Percentiles rank a stretch among this genome's conserved stretches.
These are phyloP conservation scores for Marmota monax DNA, from an alignment of 2,113 vertebrate genomes.

Conservation along the genomic window DNA sequence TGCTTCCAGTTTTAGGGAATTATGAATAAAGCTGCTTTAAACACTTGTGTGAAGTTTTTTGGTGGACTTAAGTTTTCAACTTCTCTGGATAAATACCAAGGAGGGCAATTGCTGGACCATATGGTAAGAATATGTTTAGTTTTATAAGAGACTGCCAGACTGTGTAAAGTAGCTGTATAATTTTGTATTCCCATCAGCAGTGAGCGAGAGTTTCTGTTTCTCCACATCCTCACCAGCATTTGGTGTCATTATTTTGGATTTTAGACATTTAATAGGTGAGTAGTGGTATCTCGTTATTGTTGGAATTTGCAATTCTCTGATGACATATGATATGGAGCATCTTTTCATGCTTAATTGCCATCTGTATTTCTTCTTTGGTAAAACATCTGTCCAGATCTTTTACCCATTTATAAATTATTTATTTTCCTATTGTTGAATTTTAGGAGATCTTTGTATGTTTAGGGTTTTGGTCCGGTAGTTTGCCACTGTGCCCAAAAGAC, in stretches of 20 bases:
- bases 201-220: neutral
- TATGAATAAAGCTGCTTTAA: neutral
- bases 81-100: neutral
- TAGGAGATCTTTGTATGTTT: neutral
- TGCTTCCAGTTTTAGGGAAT: neutral
- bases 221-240: neutral
- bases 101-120: neutral
- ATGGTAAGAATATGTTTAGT: neutral
- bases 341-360: neutral
- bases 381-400: neutral
- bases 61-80: neutral
- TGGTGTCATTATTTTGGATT: neutral
- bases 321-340: neutral
- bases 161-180: neutral
- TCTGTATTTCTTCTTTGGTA: neutral
- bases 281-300: neutral
- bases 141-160: neutral
- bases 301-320: neutral
- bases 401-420: neutral
- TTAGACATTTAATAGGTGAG: neutral
- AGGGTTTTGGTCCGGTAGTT: neutral
- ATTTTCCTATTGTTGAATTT: conserved; percentile 32
- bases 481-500: too few relatives aligned
- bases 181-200: neutral
- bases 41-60: neutral